These are phyloP conservation scores for Nerophis ophidion DNA, from an alignment of 2,113 vertebrate genomes.

Conservation along the genomic window DNA sequence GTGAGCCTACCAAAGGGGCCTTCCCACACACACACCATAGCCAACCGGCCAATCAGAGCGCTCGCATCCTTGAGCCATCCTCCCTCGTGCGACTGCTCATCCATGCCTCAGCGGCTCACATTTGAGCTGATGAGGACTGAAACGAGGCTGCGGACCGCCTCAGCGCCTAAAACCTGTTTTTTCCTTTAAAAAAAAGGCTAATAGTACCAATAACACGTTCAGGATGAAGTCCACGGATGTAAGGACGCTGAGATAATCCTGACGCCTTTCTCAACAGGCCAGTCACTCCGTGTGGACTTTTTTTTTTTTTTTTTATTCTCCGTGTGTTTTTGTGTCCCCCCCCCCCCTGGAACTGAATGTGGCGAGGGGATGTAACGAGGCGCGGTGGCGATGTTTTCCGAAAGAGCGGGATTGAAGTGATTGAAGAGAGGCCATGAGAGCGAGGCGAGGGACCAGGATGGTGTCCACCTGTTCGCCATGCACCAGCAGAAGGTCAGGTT, in stretches of 20 bases:
- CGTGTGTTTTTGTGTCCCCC: conserved; percentile 1
- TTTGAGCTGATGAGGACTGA: conserved; percentile 47
- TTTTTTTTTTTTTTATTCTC: neutral
- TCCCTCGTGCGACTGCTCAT: conserved; percentile 61
- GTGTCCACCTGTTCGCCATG: conserved; percentile 73
- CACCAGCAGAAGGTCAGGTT: conserved; percentile 73
- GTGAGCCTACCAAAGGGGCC: conserved; percentile 54
- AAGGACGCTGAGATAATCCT: conserved; percentile 6
- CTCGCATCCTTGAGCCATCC: conserved; percentile 55
- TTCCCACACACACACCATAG: conserved; percentile 64
- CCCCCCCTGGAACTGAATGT: neutral
- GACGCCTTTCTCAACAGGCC: conserved; percentile 21
- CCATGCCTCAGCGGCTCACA: conserved; percentile 52
- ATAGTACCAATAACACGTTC: neutral
- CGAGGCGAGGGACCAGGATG: conserved; percentile 67
- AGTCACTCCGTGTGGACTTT: conserved; percentile 15
- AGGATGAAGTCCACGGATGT: neutral
- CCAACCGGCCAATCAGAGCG: conserved; percentile 56
- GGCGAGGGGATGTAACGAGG: conserved; percentile 18
- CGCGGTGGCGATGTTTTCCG: conserved; percentile 29
- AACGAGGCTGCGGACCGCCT: conserved; percentile 32
- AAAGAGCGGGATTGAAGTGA: conserved; percentile 42
- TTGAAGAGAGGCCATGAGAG: conserved; percentile 63
- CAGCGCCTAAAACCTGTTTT: conserved; percentile 7
- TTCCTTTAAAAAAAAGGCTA: neutral